Evolutionary conservation across 2,113 vertebrate species (phyloP).

Genomic region (Hemicordylus capensis): DNA sequence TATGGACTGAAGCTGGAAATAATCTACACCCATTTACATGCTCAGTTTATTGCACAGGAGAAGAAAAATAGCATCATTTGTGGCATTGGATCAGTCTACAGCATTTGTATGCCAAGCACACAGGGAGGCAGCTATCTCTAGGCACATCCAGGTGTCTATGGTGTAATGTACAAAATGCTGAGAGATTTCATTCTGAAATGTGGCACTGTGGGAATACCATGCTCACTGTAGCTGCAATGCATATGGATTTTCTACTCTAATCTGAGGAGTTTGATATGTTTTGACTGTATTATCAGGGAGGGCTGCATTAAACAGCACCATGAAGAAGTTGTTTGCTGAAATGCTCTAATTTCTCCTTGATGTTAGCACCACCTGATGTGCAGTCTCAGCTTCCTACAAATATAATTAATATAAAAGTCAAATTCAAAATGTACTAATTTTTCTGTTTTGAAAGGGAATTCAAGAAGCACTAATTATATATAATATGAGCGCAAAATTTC

Average conservation of each 20-base stretch:
- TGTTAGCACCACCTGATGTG: neutral
- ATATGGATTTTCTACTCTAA: neutral
- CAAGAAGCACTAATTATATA: slow-evolving; percentile 9
- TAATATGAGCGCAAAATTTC: neutral
- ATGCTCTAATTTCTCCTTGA: neutral
- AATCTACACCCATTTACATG: neutral
- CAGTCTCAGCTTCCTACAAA: neutral
- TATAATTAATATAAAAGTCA: neutral
- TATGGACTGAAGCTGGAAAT: neutral
- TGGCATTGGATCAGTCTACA: neutral
- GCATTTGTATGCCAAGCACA: neutral
- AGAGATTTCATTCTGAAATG: neutral
- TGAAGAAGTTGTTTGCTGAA: neutral
- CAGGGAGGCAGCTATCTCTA: neutral
- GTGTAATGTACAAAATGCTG: neutral
- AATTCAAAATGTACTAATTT: slow-evolving; percentile 13
- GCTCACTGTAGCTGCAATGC: neutral
- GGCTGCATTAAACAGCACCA: neutral
- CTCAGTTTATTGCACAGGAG: neutral
- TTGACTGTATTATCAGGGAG: neutral
- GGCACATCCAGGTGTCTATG: neutral
- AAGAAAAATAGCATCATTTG: neutral
- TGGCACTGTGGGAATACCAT: neutral
- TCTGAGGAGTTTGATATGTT: neutral
- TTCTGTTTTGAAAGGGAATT: slow-evolving; percentile 9